phyloP scores from a whole-genome alignment of 2,888 invertebrate genomes.

The Diarsia brunnea region DNA sequence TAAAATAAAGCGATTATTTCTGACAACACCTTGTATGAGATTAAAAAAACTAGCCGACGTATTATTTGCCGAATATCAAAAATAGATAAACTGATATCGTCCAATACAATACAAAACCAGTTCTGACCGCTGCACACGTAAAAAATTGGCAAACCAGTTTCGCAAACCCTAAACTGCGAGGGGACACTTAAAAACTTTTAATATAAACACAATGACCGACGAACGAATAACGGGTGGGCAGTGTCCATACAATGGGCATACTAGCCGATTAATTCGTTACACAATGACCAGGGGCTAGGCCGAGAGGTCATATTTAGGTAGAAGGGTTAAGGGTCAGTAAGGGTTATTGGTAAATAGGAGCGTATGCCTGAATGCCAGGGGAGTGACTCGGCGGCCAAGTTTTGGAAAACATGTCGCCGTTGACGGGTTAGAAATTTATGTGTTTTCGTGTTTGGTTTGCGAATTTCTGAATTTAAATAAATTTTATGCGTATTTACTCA shows the following conservation, averaged over 20 bases:
- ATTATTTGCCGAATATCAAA: conserved; percentile 50
- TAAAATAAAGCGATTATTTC: conserved; percentile 3
- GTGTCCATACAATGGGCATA: conserved; percentile 84
- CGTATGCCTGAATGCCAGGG: conserved; percentile 77
- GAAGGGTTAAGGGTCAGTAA: conserved; percentile 87
- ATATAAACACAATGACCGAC: conserved; percentile 85
- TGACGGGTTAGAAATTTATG: conserved; percentile 84
- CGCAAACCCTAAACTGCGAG: conserved; percentile 75
- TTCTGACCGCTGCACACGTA: conserved; percentile 64
- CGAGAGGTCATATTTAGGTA: conserved; percentile 90
- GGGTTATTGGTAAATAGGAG: conserved; percentile 88
- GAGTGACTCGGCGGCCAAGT: conserved; percentile 86
- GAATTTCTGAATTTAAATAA: conserved; percentile 29
- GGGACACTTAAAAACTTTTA: conserved; percentile 87
- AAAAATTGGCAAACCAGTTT: conserved; percentile 77
- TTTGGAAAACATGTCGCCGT: conserved; percentile 84
- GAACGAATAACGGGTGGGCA: conserved; percentile 81
- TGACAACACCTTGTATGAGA: conserved; percentile 45
- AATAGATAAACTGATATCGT: conserved; percentile 61
- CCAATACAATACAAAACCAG: conserved; percentile 67
- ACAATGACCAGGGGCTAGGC: conserved; percentile 87
- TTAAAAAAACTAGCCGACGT: conserved; percentile 8
- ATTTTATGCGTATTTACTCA: neutral
- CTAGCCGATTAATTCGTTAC: conserved; percentile 88
- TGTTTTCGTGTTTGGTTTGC: conserved; percentile 70